Evolutionary conservation across 30 jellyfish, hydroid and myxozoan species (phyloP).

Genomic region (Turritopsis rubra): DNA sequence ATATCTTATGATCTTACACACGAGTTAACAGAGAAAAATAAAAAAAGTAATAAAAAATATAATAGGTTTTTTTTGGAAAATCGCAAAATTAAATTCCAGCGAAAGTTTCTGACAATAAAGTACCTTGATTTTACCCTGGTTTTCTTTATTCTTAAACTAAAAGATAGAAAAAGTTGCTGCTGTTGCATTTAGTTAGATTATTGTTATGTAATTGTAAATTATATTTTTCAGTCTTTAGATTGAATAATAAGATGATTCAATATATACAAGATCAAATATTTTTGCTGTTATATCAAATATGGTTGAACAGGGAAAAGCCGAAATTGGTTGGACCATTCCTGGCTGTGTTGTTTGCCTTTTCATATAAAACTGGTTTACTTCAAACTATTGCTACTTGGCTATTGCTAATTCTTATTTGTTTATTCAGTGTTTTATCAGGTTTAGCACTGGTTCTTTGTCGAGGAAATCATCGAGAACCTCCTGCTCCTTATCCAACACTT

Average conservation of each 20-base stretch:
- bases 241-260: background rate
- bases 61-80: too few relatives aligned
- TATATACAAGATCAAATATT: background rate
- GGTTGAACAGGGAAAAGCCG: background rate
- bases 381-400: slow-evolving; percentile 55
- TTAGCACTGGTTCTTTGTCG: slow-evolving; percentile 75
- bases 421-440: slow-evolving; percentile 79
- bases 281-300: background rate
- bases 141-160: too few relatives aligned
- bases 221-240: background rate
- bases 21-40: too few relatives aligned
- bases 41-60: too few relatives aligned
- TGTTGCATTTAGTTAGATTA: too few relatives aligned
- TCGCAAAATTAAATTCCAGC: too few relatives aligned
- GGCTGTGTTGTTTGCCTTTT: slow-evolving; percentile 4
- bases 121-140: too few relatives aligned
- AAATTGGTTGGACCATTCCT: background rate
- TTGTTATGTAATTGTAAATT: too few relatives aligned
- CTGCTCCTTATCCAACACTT: slow-evolving; percentile 69
- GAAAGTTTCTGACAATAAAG: too few relatives aligned
- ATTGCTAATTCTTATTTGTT: slow-evolving; percentile 30
- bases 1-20: too few relatives aligned
- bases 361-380: slow-evolving; percentile 55
- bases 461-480: slow-evolving; percentile 90
- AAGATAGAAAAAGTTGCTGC: too few relatives aligned